Percentiles rank a stretch among this genome's conserved stretches.
Conservation (phyloP, 2,888 invertebrate genomes). For the Nephrotoma flavescens region DNA sequence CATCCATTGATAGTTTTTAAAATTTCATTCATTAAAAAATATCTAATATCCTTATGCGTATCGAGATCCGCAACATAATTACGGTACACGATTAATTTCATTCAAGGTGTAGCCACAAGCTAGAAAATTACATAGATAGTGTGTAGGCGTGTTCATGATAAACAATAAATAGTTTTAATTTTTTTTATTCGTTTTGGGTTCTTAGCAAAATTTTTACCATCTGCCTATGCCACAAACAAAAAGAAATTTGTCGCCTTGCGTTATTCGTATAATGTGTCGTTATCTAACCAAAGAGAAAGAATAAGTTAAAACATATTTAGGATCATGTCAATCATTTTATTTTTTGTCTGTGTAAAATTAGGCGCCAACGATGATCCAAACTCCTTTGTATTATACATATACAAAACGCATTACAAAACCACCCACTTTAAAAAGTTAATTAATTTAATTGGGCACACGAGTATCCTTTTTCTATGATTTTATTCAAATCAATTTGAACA, state of each 20-base stretch:
- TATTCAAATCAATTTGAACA: too few species aligned
- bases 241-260: not conserved
- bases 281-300: not conserved
- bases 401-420: not conserved
- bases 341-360: not conserved
- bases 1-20: not conserved
- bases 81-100: not conserved
- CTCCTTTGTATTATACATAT: not conserved
- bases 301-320: not conserved
- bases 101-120: not conserved
- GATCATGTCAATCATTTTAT: not conserved
- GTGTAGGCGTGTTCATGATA: not conserved
- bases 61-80: not conserved
- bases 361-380: not conserved
- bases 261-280: not conserved
- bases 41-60: too few species aligned
- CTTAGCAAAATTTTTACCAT: not conserved
- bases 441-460: not conserved
- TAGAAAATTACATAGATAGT: not conserved
- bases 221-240: not conserved
- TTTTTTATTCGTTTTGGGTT: not conserved
- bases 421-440: not conserved
- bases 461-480: not conserved
- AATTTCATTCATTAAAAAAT: not conserved
- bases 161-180: not conserved